Evolutionary conservation across 2,888 invertebrate genomes (phyloP), one percentile per base, ranked within the genome.

Genomic region (Eupithecia dodoneata): DNA sequence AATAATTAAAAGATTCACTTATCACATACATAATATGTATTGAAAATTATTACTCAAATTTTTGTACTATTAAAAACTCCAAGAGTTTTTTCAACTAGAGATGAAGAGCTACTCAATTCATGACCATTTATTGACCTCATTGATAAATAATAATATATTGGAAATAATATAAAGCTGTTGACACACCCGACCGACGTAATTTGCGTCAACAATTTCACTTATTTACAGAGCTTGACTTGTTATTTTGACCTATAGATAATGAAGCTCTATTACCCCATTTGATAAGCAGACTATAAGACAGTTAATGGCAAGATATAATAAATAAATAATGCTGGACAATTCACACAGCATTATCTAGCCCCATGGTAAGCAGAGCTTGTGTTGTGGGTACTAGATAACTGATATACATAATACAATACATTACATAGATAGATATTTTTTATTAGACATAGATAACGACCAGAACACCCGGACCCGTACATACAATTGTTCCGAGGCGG

Each of bases 171-270:
- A 74, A 71, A 73, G 13, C 13, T 65, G 59, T 59, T 67, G 77
- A 80, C 82, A 85, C 82, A 80, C 82, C 79, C 83, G 77, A 74
- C 80, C 84, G 82, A 84, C 81, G 87, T 84, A 85, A 86, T 74
- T 72, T 69, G 65, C 71, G 80, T 77, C 83, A 83, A 83, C 74
- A 79, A 77, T 85, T 86, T 82, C 83, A 79, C 77, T 81, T 72
- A 79, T 79, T 79, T 75, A 74, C 76, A 67, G 13, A 49, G 74
- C 74, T 80, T 83, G 84, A 85, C 82, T 80, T 70, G 12, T 72
- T 65, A 44, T 73, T 74, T 41, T 78, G 78, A 78, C 79, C 79
- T 70, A 10, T 72, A 30, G 70, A 70, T 70, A 70, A 18, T 42
- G 15, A 18, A 10, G n/a, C 67, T 73, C 49, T 67, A 66, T 45